Base-by-base conservation (phyloP, 2,888 invertebrate genomes). In the Coelopa pilipes region DNA sequence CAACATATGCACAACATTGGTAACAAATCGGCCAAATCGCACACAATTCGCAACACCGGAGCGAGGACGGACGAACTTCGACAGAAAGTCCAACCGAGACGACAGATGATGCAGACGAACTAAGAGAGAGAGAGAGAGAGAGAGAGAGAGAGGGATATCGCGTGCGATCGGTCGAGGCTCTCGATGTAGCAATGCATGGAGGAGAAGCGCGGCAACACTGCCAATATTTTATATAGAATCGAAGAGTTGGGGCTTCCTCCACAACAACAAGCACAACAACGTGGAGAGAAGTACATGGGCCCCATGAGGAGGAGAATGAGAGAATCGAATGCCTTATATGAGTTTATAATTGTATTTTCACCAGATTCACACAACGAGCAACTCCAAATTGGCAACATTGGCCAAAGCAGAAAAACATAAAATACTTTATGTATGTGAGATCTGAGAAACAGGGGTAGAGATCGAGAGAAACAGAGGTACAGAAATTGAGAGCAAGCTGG, bases 21-120 rank as follows among this genome's bases (percentile, higher is more conserved):
- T 65, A 70, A 70, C 70, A 70, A 73, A 73, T 70, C 73, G 70
- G 70, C 70, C 49, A 49, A 70, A 70, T 47, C 70, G 60, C 70
- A 66, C 62, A 69, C 63, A 73, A 73, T 69, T 73, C 55, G 73
- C 69, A 73, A 65, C 63, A 73, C 24, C 24, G 24, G n/a, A 21
- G 12, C 59, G 47, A 45, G 13, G 47, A 55, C 21, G 21, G 17
- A 55, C 17, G 12, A 21, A 34, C 34, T 34, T 34, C 34, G 34
- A 34, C 34, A 34, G 34, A 34, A 34, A 34, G 34, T 7, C 34
- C 2, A 34, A 34, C 34, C 34, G 7, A 34, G 34, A 4, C 4
- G 34, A 34, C 34, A 34, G 34, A 34, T 7, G 34, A 34, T n/a
- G 55, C 9, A 19, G 55, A 19, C 55, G 17, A 19, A 19, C 55